Evolutionary conservation across 2,113 vertebrate species (phyloP).

Genomic region (Hippopotamus amphibius): DNA sequence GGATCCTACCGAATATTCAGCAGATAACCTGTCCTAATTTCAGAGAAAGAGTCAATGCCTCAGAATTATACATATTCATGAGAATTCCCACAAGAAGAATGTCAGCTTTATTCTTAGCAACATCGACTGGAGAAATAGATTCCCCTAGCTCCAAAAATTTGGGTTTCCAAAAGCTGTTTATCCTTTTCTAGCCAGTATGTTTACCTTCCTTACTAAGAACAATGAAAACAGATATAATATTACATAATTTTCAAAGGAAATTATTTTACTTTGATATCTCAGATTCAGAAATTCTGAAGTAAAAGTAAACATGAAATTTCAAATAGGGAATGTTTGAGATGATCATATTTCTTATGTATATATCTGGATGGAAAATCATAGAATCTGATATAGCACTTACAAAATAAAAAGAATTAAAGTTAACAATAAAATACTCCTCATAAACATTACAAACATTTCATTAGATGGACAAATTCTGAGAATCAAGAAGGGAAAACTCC

Average conservation of each 20-base stretch:
- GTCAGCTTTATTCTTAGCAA: neutral
- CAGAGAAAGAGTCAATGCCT: neutral
- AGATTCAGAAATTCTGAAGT: neutral
- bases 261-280: neutral
- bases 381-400: neutral
- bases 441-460: slow-evolving; percentile 36
- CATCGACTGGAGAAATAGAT: neutral
- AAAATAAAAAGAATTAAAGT: slow-evolving; percentile 39
- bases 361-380: slow-evolving; percentile 32
- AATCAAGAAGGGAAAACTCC: slow-evolving; percentile 53
- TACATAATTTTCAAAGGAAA: neutral
- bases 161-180: neutral
- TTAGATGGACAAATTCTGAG: slow-evolving; percentile 7
- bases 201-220: neutral
- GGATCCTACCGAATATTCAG: neutral
- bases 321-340: neutral
- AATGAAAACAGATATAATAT: neutral
- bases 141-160: neutral
- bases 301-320: slow-evolving; percentile 64
- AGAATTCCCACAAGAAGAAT: neutral
- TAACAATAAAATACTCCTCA: slow-evolving; percentile 16
- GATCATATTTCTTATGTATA: slow-evolving; percentile 36
- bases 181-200: neutral
- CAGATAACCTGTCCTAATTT: neutral
- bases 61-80: neutral